Evolutionary conservation across 2,113 vertebrate genomes (phyloP).

Genomic region (Mormyrus iriodes): DNA sequence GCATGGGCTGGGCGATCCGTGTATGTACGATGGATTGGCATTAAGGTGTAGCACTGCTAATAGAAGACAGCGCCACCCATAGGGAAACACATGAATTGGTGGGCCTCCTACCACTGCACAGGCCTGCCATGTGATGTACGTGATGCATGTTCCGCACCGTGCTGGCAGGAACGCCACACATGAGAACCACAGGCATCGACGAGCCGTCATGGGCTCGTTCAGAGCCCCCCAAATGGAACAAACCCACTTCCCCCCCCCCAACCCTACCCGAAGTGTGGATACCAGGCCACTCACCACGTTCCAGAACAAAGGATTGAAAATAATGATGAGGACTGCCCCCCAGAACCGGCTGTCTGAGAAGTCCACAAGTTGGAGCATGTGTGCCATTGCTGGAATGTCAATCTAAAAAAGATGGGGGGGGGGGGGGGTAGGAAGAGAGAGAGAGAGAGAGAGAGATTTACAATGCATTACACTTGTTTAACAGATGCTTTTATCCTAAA

Average conservation of each 20-base stretch:
- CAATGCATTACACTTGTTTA: not conserved
- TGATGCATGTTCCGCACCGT: not conserved
- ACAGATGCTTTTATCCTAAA: not conserved
- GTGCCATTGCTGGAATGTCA: slow-evolving; percentile 44
- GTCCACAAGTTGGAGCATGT: slow-evolving; percentile 38
- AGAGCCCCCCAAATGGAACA: not conserved
- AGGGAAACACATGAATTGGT: not conserved
- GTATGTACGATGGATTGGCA: not conserved
- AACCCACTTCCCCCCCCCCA: not conserved
- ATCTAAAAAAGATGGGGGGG: slow-evolving; percentile 41
- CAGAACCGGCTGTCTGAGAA: slow-evolving; percentile 50
- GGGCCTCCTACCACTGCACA: not conserved
- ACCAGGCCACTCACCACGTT: slow-evolving; percentile 55
- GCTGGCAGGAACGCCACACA: not conserved
- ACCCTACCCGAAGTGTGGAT: not conserved
- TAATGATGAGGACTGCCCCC: slow-evolving; percentile 53
- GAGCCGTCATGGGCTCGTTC: not conserved
- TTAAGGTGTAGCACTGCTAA: not conserved
- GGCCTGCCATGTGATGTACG: not conserved
- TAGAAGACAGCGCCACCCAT: not conserved
- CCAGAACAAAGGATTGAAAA: slow-evolving; percentile 71
- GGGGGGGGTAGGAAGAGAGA: not conserved
- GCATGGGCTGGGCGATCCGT: not conserved
- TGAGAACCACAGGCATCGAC: not conserved
- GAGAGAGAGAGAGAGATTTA: not conserved